phyloP scores from a whole-genome alignment of 2,113 vertebrate genomes.

The Trichechus manatus region DNA sequence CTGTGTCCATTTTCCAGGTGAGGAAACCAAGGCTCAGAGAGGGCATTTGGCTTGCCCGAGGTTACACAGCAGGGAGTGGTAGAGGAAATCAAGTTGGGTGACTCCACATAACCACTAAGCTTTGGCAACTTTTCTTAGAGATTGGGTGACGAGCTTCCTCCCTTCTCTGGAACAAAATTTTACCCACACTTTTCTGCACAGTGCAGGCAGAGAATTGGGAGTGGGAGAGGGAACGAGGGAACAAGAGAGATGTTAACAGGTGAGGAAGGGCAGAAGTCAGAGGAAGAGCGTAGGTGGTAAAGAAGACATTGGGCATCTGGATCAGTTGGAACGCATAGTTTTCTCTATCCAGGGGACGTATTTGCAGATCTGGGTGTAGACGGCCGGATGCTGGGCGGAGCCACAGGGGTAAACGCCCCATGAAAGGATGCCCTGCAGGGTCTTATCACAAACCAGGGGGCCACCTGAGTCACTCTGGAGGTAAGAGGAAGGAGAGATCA shows the following conservation, averaged over 20 bases:
- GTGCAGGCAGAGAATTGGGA: rapidly evolving
- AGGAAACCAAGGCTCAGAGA: slow-evolving; percentile 13
- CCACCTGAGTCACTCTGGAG: slow-evolving; percentile 81
- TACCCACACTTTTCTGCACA: background rate
- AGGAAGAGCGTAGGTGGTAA: background rate
- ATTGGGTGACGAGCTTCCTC: background rate
- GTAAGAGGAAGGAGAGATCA: background rate
- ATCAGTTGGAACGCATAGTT: slow-evolving; percentile 65
- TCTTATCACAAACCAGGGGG: slow-evolving; percentile 78
- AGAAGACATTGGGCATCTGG: no score
- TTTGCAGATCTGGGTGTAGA: slow-evolving; percentile 81
- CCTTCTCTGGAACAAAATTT: background rate
- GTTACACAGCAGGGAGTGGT: background rate
- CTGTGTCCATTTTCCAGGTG: background rate
- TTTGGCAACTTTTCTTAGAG: background rate
- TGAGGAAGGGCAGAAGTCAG: background rate
- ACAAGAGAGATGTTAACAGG: background rate
- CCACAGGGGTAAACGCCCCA: slow-evolving; percentile 80
- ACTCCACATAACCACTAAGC: background rate
- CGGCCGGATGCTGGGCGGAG: slow-evolving; percentile 63
- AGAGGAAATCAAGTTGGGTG: background rate
- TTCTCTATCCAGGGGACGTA: slow-evolving; percentile 76
- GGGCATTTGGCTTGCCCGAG: background rate
- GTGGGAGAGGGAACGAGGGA: background rate
- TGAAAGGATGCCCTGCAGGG: slow-evolving; percentile 78